Evolutionary conservation across 2,888 invertebrate genomes (phyloP).

Genomic region (Dolichomitus sp.): DNA sequence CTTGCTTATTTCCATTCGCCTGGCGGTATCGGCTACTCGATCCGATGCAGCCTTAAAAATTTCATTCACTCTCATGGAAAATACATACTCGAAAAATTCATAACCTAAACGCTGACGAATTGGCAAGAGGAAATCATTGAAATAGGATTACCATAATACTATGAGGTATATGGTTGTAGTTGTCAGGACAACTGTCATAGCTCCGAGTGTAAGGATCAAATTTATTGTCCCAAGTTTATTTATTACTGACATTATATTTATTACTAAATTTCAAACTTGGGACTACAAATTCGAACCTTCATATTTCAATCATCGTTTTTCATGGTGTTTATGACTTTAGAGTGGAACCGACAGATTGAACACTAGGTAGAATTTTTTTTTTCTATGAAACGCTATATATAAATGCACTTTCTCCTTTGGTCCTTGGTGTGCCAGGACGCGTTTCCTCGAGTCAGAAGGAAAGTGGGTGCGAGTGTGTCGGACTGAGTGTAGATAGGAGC

Average conservation of each 20-base stretch:
- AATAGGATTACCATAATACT: too few species aligned
- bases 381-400: slow-evolving; percentile 79
- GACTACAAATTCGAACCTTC: too few species aligned
- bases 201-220: too few species aligned
- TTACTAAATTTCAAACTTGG: too few species aligned
- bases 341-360: slow-evolving; percentile 18
- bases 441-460: slow-evolving; percentile 75
- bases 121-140: not conserved
- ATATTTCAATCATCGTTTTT: slow-evolving; percentile 35
- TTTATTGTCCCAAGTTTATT: too few species aligned
- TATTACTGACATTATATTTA: too few species aligned
- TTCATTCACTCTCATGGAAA: slow-evolving; percentile 2
- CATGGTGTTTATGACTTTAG: slow-evolving; percentile 18
- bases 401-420: slow-evolving; percentile 80
- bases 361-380: slow-evolving; percentile 69
- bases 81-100: not conserved
- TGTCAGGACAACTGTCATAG: too few species aligned
- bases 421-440: slow-evolving; percentile 74
- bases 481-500: slow-evolving; percentile 66
- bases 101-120: not conserved
- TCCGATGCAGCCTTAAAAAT: not conserved
- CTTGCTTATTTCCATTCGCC: slow-evolving; percentile 21
- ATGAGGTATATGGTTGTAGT: too few species aligned
- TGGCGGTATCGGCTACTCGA: not conserved
- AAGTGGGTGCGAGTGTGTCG: slow-evolving; percentile 72